phyloP scores from a whole-genome alignment of 1,140 invertebrate genomes.

The Psix sp. region DNA sequence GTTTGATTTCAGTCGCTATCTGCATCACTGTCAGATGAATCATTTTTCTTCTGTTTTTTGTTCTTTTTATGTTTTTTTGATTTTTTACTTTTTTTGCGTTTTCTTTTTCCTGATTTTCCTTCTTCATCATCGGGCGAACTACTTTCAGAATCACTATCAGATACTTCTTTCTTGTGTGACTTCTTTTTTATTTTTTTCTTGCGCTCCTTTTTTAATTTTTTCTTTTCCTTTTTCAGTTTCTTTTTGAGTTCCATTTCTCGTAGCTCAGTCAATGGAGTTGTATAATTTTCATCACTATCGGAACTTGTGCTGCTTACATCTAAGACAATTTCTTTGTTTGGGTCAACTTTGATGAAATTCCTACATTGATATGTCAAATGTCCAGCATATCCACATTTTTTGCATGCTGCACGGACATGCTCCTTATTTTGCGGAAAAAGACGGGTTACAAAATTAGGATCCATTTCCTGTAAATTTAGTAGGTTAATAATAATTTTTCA shows the following conservation, averaged over 20 bases:
- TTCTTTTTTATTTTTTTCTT: constrained; percentile 76
- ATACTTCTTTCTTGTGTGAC: constrained; percentile 54
- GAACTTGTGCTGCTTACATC: constrained; percentile 96
- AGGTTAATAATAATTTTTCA: no score
- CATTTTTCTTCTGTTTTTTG: constrained; percentile 69
- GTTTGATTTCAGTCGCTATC: constrained; percentile 25
- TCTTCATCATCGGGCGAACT: constrained; percentile 61
- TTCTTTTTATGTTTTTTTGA: constrained; percentile 68
- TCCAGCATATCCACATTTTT: constrained; percentile 95
- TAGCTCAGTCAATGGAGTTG: constrained; percentile 88
- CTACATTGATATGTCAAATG: constrained; percentile 97
- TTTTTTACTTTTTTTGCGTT: constrained; percentile 70
- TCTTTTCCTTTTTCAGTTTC: constrained; percentile 79
- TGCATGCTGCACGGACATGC: constrained; percentile 87
- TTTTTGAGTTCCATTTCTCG: constrained; percentile 85
- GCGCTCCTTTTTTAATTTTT: constrained; percentile 76
- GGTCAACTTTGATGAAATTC: constrained; percentile 95
- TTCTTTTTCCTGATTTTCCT: constrained; percentile 61
- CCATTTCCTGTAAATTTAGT: constrained; percentile 63
- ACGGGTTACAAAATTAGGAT: constrained; percentile 75
- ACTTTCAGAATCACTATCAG: constrained; percentile 63
- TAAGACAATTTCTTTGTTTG: constrained; percentile 90
- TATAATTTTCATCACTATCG: constrained; percentile 88
- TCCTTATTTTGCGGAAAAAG: constrained; percentile 82
- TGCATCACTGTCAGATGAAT: constrained; percentile 59